A percentile compares a stretch with the other conserved stretches of the same genome.
phyloP scores from a whole-genome alignment of 2,797 vertebrate species.

The Ctenopoma kingsleyae region DNA sequence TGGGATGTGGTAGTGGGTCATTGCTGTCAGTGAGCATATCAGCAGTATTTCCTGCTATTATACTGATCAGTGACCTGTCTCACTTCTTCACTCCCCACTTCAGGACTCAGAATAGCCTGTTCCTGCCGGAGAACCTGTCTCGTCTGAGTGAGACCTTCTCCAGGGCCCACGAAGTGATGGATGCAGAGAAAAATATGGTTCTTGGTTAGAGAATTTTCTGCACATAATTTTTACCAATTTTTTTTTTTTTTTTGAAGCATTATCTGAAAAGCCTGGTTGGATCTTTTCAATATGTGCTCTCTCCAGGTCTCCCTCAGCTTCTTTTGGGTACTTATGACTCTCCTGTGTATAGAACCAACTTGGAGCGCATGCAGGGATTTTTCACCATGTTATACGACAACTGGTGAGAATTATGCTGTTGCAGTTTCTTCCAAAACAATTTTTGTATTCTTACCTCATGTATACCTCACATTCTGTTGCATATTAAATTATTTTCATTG shows the following conservation, averaged over 20 bases:
- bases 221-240: neutral
- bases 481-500: neutral
- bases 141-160: conserved; percentile 90
- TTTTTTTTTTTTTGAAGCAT: neutral
- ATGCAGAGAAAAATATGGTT: conserved; percentile 92
- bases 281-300: neutral
- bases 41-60: neutral
- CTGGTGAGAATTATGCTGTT: conserved; percentile 85
- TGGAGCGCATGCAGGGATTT: conserved; percentile 97
- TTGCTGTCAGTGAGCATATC: neutral
- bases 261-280: conserved; percentile 79
- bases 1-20: neutral
- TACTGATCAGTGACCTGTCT: conserved; percentile 2
- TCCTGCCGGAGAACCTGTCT: conserved; percentile 90
- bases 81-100: neutral
- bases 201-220: conserved; percentile 85
- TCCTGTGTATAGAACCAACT: conserved; percentile 89
- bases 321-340: conserved; percentile 89
- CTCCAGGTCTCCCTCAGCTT: conserved; percentile 89
- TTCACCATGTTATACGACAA: conserved; percentile 92
- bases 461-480: neutral
- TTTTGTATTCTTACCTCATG: neutral
- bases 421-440: neutral
- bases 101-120: conserved; percentile 95
- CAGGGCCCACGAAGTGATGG: conserved; percentile 91